Evolutionary conservation across 2,888 invertebrate genomes (phyloP), one percentile per base, ranked within the genome.

Genomic region (Drosophila lacicola): DNA sequence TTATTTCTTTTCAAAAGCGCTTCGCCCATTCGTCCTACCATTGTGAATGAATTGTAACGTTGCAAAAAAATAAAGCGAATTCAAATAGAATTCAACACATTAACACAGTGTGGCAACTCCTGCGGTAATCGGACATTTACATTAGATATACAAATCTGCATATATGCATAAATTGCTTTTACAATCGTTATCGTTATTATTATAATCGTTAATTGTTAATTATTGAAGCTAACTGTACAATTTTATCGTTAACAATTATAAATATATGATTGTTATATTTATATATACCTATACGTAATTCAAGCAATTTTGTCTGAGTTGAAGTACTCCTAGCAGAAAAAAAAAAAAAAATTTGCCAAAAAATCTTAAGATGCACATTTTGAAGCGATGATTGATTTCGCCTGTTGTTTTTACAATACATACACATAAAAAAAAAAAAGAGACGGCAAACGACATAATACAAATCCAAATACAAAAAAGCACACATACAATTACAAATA

Each of bases 91-190:
- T n/a, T 25, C 21, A 37, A 49, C 21, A 37, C 10, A 14, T 41
- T n/a, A 0, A 17, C n/a, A 41, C 41, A 41, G n/a, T 50, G 41
- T 44, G 50, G 17, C 44, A 47, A 61, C 34, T 37, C 25, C 39
- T 14, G 58, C 50, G 55, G 33, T 33, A 53, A 54, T 60, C 13
- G 55, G 71, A 72, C 64, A 71, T 39, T 66, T 78, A 56, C 53
- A 62, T 66, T 49, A 73, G 62, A 74, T 57, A 44, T 51, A 68
- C 50, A 29, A 29, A 29, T 8, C 29, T 8, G 29, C 29, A 29
- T 29, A 73, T 46, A 74, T 57, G 74, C 60, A 78, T 62, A 68
- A 66, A 75, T 67, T 71, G 72, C 68, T 60, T 64, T 80, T 68
- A 68, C 75, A 25, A 21, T 39, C 47, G 37, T 17, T 17, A 51